Percentiles rank a stretch among this genome's conserved stretches.
Conservation (phyloP, 2,113 vertebrate genomes). For the Paratilapia polleni region DNA sequence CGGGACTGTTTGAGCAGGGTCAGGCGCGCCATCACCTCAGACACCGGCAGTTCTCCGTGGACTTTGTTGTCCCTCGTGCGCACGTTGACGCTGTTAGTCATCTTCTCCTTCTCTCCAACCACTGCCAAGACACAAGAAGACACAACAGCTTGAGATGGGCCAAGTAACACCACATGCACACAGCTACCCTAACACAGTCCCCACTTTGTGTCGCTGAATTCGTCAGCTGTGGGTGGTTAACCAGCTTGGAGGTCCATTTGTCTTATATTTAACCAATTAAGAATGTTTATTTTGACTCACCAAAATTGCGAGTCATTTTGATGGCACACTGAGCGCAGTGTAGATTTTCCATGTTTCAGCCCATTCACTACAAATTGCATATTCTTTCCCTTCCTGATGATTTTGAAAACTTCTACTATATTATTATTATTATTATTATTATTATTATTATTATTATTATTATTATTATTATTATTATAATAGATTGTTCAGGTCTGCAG, state of each 20-base stretch:
- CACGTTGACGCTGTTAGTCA: slow-evolving; percentile 86
- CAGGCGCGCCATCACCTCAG: slow-evolving; percentile 85
- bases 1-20: slow-evolving; percentile 83
- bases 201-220: neutral
- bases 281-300: slow-evolving; percentile 17
- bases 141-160: slow-evolving; percentile 52
- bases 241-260: slow-evolving; percentile 29
- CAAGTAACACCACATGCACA: slow-evolving; percentile 34
- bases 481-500: too few species aligned
- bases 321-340: neutral
- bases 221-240: slow-evolving; percentile 29
- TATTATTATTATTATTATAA: too few species aligned
- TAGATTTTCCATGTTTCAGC: neutral
- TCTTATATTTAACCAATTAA: neutral
- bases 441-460: too few species aligned
- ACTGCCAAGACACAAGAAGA: slow-evolving; percentile 80
- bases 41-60: slow-evolving; percentile 86
- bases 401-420: too few species aligned
- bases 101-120: slow-evolving; percentile 95
- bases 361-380: neutral
- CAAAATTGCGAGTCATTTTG: neutral
- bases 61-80: slow-evolving; percentile 94
- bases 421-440: too few species aligned
- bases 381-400: too few species aligned
- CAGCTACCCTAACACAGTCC: slow-evolving; percentile 56